These are phyloP conservation scores for Icerya purchasi DNA, from an alignment of 2,888 invertebrate species.

Conservation along the genomic window DNA sequence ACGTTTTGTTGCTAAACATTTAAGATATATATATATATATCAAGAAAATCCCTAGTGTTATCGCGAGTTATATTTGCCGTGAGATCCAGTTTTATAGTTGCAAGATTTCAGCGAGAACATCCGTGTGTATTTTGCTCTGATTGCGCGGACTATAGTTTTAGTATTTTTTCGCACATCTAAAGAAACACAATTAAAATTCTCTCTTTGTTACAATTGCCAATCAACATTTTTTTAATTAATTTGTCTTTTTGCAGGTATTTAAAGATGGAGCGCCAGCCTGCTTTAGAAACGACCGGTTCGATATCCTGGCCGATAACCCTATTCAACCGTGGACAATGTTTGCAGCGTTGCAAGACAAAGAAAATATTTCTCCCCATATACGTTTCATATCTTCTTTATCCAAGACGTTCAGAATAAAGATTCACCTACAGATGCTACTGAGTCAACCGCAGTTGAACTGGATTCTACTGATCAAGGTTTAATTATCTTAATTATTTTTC, in stretches of 20 bases:
- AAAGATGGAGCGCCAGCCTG: slow-evolving; percentile 5
- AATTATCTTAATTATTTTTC: no score
- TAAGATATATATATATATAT: no score
- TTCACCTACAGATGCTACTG: slow-evolving; percentile 47
- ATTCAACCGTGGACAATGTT: slow-evolving; percentile 19
- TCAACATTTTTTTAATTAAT: no score
- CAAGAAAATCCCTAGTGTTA: no score
- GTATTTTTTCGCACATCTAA: neutral
- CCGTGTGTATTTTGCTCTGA: no score
- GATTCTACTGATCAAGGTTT: slow-evolving; percentile 51
- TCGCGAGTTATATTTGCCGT: no score
- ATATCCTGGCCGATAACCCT: neutral
- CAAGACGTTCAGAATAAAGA: slow-evolving; percentile 37
- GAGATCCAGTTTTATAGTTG: no score
- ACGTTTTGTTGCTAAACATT: no score
- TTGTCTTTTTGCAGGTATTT: slow-evolving; percentile 4
- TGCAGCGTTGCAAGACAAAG: slow-evolving; percentile 16
- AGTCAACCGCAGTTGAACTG: slow-evolving; percentile 61
- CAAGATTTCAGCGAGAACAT: no score
- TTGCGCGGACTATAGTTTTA: slow-evolving; percentile 1
- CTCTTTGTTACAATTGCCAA: no score
- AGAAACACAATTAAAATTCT: no score
- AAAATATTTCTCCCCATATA: slow-evolving; percentile 25
- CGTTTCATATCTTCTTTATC: slow-evolving; percentile 27
- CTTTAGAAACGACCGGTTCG: neutral